Percentiles rank a stretch among this genome's conserved stretches.
Evolutionary conservation across 2,888 invertebrate species (phyloP).

Genomic region (Drosophila kuntzei): DNA sequence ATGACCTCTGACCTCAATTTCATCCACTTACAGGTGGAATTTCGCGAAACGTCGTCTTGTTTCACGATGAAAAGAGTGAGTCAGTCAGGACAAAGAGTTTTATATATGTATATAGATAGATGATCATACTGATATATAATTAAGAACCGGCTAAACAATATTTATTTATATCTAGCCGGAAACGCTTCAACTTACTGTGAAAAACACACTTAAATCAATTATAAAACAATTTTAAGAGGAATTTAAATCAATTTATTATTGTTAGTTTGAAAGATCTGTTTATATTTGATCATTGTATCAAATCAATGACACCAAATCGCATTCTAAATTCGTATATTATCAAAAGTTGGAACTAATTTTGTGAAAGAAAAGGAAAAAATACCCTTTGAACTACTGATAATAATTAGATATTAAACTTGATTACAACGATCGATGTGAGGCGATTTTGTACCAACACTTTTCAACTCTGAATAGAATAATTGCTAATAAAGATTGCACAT

Average conservation of each 20-base stretch:
- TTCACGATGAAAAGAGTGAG: too few species aligned
- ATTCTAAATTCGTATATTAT: not conserved
- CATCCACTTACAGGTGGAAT: too few species aligned
- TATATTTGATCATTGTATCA: too few species aligned
- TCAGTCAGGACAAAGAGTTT: too few species aligned
- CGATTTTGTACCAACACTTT: constrained; percentile 11
- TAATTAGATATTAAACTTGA: not conserved
- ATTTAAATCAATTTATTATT: not conserved
- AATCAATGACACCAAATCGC: too few species aligned
- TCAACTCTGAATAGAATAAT: constrained; percentile 1
- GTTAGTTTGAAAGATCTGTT: not conserved
- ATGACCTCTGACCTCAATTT: too few species aligned
- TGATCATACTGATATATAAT: not conserved
- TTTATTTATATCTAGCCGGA: not conserved
- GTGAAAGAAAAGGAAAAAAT: not conserved
- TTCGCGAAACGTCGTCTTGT: too few species aligned
- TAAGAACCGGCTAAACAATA: not conserved
- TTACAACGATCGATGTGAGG: not conserved
- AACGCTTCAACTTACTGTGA: not conserved
- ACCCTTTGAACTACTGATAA: not conserved
- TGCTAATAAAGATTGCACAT: constrained; percentile 12
- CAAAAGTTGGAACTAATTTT: not conserved
- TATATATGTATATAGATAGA: too few species aligned
- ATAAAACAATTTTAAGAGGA: not conserved
- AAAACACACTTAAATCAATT: not conserved